phyloP scores from a whole-genome alignment of 1,140 invertebrate genomes.

The Acromyrmex charruanus region DNA sequence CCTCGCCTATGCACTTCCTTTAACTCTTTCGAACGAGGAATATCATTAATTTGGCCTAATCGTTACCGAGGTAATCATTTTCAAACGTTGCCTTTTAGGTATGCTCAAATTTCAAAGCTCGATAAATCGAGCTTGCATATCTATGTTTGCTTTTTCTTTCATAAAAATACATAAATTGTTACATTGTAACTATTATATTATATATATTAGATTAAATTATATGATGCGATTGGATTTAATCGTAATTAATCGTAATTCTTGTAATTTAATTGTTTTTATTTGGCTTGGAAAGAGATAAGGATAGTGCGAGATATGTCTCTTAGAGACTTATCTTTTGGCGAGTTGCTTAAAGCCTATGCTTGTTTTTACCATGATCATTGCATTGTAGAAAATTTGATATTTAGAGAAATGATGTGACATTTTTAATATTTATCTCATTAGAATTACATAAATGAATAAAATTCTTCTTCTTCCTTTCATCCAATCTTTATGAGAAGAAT shows the following conservation, averaged over 20 bases:
- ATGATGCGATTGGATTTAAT: neutral
- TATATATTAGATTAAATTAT: neutral
- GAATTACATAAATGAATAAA: constrained; percentile 24
- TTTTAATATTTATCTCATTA: constrained; percentile 20
- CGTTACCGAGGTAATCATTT: neutral
- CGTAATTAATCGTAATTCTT: neutral
- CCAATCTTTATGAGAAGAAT: neutral
- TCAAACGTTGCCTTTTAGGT: neutral
- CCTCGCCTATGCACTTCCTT: constrained; percentile 42
- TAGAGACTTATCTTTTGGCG: constrained; percentile 40
- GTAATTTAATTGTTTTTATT: neutral
- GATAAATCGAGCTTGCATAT: neutral
- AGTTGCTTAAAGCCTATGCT: constrained; percentile 55
- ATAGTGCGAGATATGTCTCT: constrained; percentile 19
- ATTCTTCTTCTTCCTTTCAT: neutral
- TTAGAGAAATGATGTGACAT: constrained; percentile 43
- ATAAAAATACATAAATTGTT: neutral
- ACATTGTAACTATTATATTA: neutral
- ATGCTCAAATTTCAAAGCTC: neutral
- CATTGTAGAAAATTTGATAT: constrained; percentile 49
- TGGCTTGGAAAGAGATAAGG: constrained; percentile 38
- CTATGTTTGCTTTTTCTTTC: neutral
- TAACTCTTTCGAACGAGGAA: constrained; percentile 15
- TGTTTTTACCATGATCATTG: constrained; percentile 52
- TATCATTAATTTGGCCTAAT: constrained; percentile 12